A percentile compares a stretch with the other conserved stretches of the same genome.
phyloP scores from a whole-genome alignment of 2,113 vertebrate genomes.

The Anhinga rufa region DNA sequence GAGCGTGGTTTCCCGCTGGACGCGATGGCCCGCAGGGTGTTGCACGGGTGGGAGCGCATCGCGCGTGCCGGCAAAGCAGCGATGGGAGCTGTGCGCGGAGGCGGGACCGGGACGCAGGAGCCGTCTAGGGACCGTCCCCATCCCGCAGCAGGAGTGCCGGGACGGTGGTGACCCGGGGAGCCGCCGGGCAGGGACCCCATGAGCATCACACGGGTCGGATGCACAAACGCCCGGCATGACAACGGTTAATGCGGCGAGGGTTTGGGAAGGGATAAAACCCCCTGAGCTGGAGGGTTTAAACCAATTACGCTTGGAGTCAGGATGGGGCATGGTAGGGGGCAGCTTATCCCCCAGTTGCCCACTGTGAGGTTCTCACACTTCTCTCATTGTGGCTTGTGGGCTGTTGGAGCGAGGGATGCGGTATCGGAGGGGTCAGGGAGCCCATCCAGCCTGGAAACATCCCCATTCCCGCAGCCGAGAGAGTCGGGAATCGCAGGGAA shows the following conservation, averaged over 20 bases:
- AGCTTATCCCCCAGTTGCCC: neutral
- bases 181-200: accelerated
- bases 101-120: neutral
- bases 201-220: neutral
- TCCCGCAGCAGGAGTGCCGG: accelerated
- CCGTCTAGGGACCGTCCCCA: accelerated
- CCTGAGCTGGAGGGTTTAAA: neutral
- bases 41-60: accelerated
- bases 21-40: accelerated
- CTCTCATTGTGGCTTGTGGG: neutral
- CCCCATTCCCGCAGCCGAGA: accelerated
- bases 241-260: neutral
- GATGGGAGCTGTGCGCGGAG: accelerated
- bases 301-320: neutral
- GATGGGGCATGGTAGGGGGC: neutral
- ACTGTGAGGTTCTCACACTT: neutral
- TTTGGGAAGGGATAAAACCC: neutral
- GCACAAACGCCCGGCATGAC: neutral
- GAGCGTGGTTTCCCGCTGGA: accelerated
- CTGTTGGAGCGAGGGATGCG: accelerated
- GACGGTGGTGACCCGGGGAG: accelerated
- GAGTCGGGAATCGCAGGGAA: neutral
- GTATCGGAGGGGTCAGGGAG: neutral
- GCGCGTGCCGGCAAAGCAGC: accelerated
- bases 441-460: neutral